phyloP scores from a whole-genome alignment of 2,888 invertebrate species.

The Dastarcus helophoroides region DNA sequence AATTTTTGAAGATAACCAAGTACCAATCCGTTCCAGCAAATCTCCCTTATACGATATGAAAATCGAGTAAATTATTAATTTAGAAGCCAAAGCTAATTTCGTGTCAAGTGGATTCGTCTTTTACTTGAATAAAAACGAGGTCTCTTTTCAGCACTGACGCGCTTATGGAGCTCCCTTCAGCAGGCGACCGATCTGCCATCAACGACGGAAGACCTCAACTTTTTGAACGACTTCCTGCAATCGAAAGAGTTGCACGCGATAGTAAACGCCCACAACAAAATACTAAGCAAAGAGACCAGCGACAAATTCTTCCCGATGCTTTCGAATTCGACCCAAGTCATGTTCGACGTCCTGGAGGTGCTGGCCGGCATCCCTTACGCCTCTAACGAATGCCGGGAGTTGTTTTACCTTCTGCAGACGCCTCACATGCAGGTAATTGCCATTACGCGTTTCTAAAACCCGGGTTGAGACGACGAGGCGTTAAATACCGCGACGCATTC shows the following conservation, averaged over 20 bases:
- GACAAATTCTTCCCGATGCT: constrained; percentile 74
- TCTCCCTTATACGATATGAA: no score
- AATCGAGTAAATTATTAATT: no score
- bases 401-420: constrained; percentile 68
- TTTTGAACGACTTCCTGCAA: constrained; percentile 71
- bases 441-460: no score
- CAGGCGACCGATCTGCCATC: constrained; percentile 60
- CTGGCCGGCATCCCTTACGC: constrained; percentile 53
- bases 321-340: constrained; percentile 73
- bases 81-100: no score
- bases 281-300: constrained; percentile 71
- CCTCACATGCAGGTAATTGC: constrained; percentile 74
- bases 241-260: constrained; percentile 82
- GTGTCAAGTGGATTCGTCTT: no score
- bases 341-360: constrained; percentile 67
- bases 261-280: constrained; percentile 84
- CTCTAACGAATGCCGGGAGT: constrained; percentile 67
- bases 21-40: no score
- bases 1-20: no score
- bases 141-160: constrained; percentile 64
- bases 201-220: constrained; percentile 77
- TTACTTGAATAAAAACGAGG: no score
- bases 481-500: no score
- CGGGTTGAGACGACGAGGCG: no score
- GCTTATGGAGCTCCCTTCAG: constrained; percentile 69